A percentile compares a stretch with the other conserved stretches of the same genome.
phyloP scores from a whole-genome alignment of 2,888 invertebrate species.

The Drosophila fulvimacula region DNA sequence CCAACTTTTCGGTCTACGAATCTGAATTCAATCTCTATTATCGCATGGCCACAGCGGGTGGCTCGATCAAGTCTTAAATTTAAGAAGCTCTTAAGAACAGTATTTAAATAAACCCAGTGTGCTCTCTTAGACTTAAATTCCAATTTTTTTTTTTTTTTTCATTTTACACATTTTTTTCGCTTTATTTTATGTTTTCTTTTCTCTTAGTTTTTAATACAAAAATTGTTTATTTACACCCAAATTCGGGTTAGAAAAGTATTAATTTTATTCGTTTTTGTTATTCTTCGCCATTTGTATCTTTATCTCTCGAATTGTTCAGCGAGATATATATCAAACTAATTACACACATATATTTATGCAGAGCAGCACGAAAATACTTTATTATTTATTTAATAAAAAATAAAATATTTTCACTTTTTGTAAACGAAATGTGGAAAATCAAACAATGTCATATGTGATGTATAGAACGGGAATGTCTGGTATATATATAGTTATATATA shows the following conservation, averaged over 20 bases:
- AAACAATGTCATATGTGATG: constrained; percentile 35
- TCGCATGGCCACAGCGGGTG: constrained; percentile 81
- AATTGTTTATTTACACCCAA: constrained; percentile 73
- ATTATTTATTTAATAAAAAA: constrained; percentile 81
- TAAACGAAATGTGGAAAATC: constrained; percentile 45
- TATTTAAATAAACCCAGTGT: constrained; percentile 1
- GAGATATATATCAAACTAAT: constrained; percentile 34
- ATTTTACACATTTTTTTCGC: constrained; percentile 54
- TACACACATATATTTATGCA: constrained; percentile 29
- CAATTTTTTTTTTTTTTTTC: constrained; percentile 5
- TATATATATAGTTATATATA: constrained; percentile 12
- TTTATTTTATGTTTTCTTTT: constrained; percentile 47
- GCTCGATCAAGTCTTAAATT: constrained; percentile 59
- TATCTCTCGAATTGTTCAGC: constrained; percentile 37
- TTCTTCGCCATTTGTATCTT: constrained; percentile 28
- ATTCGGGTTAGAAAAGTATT: constrained; percentile 32
- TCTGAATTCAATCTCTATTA: constrained; percentile 85
- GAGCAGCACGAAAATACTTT: constrained; percentile 73
- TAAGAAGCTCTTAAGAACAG: background rate
- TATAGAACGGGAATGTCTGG: constrained; percentile 13
- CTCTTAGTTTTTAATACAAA: constrained; percentile 65
- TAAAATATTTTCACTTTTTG: constrained; percentile 70
- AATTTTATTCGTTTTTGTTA: constrained; percentile 22
- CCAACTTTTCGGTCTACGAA: constrained; percentile 82
- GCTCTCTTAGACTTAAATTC: background rate